Evolutionary conservation across 2,113 vertebrate genomes (phyloP).

Genomic region (Corythoichthys haematopterus): DNA sequence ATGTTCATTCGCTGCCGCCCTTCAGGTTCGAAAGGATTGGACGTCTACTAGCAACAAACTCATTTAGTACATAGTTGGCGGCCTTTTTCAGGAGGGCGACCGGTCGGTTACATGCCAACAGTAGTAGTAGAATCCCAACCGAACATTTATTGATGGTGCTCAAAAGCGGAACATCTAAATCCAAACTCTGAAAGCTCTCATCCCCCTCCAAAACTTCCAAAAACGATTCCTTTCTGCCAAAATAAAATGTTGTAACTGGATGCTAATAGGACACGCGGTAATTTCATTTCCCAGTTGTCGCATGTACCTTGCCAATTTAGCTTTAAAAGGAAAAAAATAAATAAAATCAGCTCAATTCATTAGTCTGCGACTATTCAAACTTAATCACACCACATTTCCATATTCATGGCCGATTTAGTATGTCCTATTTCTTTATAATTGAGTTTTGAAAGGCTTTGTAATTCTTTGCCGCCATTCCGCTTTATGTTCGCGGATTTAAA

Average conservation of each 20-base stretch:
- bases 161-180: too few relatives aligned
- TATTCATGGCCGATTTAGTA: neutral
- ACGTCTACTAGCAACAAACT: too few relatives aligned
- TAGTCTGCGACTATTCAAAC: neutral
- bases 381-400: neutral
- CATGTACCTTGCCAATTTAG: conserved; percentile 4
- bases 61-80: too few relatives aligned
- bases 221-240: neutral
- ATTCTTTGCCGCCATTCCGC: neutral
- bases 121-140: too few relatives aligned
- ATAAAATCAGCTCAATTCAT: neutral
- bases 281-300: conserved; percentile 22
- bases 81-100: too few relatives aligned
- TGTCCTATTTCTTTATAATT: neutral
- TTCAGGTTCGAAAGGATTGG: too few relatives aligned
- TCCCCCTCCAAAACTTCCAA: too few relatives aligned
- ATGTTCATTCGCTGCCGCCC: too few relatives aligned
- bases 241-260: conserved; percentile 15
- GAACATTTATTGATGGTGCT: too few relatives aligned
- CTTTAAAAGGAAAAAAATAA: neutral
- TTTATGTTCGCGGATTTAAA: conserved; percentile 11
- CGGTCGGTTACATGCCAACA: too few relatives aligned
- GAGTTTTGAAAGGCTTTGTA: neutral
- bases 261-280: conserved; percentile 15
- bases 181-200: too few relatives aligned